Conservation (phyloP, 2,888 invertebrate genomes). For the Maniola hyperantus region DNA sequence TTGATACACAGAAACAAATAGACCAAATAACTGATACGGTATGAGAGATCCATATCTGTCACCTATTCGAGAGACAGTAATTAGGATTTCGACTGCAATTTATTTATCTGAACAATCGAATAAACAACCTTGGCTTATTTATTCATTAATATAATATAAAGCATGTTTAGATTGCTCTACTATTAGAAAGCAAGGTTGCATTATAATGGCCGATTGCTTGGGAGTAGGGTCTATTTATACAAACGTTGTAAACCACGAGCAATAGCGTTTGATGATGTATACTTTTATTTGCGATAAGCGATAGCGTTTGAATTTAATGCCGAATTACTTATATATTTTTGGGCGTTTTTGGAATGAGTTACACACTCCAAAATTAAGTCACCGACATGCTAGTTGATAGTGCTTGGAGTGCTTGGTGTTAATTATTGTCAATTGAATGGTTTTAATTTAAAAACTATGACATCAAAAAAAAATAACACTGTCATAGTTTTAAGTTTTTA, state of each 20-base stretch:
- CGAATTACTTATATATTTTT: too few species aligned
- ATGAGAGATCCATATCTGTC: constrained; percentile 43
- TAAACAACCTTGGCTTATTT: constrained; percentile 70
- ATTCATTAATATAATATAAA: constrained; percentile 74
- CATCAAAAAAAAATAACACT: too few species aligned
- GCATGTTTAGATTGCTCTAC: constrained; percentile 55
- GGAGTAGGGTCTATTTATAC: constrained; percentile 18
- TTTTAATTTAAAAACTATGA: not conserved
- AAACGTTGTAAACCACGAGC: not conserved
- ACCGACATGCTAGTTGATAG: too few species aligned
- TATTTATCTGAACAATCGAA: constrained; percentile 65
- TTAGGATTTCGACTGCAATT: constrained; percentile 49
- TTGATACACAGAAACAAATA: constrained; percentile 67
- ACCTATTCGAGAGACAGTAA: constrained; percentile 44
- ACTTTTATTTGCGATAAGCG: too few species aligned
- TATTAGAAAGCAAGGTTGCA: constrained; percentile 78
- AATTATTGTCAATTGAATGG: too few species aligned
- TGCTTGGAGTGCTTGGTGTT: too few species aligned
- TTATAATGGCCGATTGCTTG: constrained; percentile 36
- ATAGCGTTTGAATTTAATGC: too few species aligned
- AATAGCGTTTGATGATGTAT: not conserved
- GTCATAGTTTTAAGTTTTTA: too few species aligned
- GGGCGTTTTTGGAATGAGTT: too few species aligned
- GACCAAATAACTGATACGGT: constrained; percentile 60
- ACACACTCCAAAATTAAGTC: too few species aligned